Evolutionary conservation across 2,113 vertebrate genomes (phyloP).

Genomic region (Haliaeetus leucogaster): DNA sequence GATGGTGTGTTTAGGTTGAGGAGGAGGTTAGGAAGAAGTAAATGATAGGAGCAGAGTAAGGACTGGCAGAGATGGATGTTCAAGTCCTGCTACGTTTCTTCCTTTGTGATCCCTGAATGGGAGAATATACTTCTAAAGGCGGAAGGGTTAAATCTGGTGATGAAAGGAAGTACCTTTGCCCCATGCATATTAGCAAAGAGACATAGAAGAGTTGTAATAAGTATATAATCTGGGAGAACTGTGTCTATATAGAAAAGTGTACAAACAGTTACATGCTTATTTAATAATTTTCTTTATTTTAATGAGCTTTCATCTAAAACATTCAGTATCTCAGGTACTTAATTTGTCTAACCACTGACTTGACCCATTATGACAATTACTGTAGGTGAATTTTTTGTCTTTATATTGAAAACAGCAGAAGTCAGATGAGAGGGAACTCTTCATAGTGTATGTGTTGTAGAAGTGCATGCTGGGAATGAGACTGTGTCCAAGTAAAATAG

Average conservation of each 20-base stretch:
- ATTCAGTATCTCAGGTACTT: background rate
- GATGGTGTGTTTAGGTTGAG: background rate
- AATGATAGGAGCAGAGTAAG: background rate
- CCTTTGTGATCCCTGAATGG: background rate
- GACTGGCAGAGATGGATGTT: background rate
- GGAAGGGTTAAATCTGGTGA: background rate
- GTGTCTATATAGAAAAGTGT: background rate
- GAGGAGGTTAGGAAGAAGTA: background rate
- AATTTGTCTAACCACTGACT: background rate
- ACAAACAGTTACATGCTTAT: background rate
- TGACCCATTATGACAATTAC: background rate
- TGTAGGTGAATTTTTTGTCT: background rate
- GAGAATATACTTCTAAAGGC: background rate
- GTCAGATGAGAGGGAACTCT: background rate
- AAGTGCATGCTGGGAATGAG: background rate
- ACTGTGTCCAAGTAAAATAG: background rate
- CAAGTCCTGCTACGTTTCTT: background rate
- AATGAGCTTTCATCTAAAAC: background rate
- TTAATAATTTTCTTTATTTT: background rate
- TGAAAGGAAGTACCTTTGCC: background rate
- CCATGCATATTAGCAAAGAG: background rate
- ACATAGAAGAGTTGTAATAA: background rate
- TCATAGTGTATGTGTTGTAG: background rate
- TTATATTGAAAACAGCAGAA: background rate
- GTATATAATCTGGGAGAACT: background rate